Evolutionary conservation across 1,140 invertebrate genomes (phyloP), one percentile per base, ranked within the genome.

Genomic region (Glossosoma conforme): DNA sequence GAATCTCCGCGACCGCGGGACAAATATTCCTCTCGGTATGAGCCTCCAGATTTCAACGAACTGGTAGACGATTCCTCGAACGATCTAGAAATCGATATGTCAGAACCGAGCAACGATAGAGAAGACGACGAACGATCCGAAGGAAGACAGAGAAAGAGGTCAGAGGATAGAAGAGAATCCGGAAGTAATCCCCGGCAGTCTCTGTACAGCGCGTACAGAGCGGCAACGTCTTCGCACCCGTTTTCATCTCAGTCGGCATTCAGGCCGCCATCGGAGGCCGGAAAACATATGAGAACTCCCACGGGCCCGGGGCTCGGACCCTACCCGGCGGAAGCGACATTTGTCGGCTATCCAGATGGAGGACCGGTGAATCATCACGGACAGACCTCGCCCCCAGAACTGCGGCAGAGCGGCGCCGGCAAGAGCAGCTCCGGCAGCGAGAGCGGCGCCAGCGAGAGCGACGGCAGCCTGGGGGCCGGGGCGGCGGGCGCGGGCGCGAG

Each of bases 81-180:
- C 56, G 86, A 89, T 62, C 61, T 88, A 9, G 85, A 87, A 67
- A 87, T 87, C 51, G 85, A 87, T 61, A 87, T 87, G 79, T 85
- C 84, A 0, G 84, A 86, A 59, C 70, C 74, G 2, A 62, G 71
- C 2, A 74, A 78, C 3, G 72, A 77, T 32, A 69, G 73, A n/a
- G 74, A 77, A 5, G 65, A 67, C 3, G 65, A 67, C 2, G 74
- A 77, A 15, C 70, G 72, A 32, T 70, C 76, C 2, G 69, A 67
- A 43, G 64, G 61, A 49, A 63, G 51, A 54, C 77, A 72, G 59
- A 65, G 40, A 61, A 72, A 56, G 67, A 65, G 62, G 69, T 72
- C 58, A 61, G 66, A 72, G 65, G 65, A 62, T 62, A 61, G 70
- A 72, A 74, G 68, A 72, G 58, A 61, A 69, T 55, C 58, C 63